Evolutionary conservation across 2,113 vertebrate species (phyloP).

Genomic region (Lepus timidus): DNA sequence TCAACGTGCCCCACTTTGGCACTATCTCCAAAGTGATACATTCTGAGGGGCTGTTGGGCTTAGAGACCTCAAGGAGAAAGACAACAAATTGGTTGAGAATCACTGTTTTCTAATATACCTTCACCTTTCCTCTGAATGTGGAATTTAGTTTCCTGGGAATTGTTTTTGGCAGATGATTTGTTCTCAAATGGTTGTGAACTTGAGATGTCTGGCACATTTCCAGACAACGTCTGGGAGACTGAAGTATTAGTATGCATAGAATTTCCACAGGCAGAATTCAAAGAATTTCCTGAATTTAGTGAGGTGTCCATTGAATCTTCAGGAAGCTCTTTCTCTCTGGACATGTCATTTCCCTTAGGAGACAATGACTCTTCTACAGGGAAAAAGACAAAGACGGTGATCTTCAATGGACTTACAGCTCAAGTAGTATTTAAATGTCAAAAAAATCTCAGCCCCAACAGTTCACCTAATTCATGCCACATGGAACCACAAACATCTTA

Average conservation of each 20-base stretch:
- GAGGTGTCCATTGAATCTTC: conserved; percentile 90
- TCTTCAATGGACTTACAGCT: conserved; percentile 50
- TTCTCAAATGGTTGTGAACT: conserved; percentile 83
- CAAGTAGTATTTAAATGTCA: conserved; percentile 36
- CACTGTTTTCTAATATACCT: conserved; percentile 88
- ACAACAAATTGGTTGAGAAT: conserved; percentile 45
- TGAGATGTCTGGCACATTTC: conserved; percentile 83
- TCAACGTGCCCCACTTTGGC: background rate
- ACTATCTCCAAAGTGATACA: conserved; percentile 40
- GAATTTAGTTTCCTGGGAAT: conserved; percentile 86
- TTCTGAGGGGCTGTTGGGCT: background rate
- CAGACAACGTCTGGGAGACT: conserved; percentile 85
- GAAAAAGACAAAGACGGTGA: conserved; percentile 65
- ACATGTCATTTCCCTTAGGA: conserved; percentile 88
- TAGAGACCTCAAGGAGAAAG: conserved; percentile 49
- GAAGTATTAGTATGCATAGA: conserved; percentile 87
- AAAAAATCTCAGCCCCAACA: conserved; percentile 36
- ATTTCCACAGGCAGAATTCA: conserved; percentile 85
- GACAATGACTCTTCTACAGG: conserved; percentile 92
- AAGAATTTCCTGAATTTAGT: conserved; percentile 90
- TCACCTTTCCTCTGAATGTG: conserved; percentile 91
- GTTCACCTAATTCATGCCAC: conserved; percentile 45
- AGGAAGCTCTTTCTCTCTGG: conserved; percentile 92
- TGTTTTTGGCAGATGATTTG: conserved; percentile 84
- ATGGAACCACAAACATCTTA: conserved; percentile 40